Evolutionary conservation across 2,797 vertebrate species (phyloP).

Genomic region (Helicolenus hilgendorfi): DNA sequence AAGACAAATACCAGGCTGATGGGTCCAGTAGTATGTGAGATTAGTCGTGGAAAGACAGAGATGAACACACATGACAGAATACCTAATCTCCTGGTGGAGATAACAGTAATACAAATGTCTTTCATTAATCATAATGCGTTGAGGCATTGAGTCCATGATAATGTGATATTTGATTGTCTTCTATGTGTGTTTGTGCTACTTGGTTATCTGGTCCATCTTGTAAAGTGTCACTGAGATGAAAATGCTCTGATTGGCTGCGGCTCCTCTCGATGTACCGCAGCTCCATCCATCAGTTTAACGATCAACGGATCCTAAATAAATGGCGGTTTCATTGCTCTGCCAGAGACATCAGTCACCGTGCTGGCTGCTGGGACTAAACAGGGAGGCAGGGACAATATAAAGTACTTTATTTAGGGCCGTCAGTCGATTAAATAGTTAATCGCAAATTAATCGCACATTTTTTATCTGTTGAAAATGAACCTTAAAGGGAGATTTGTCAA

Average conservation of each 20-base stretch:
- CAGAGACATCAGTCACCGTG: neutral
- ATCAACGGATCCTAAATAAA: constrained; percentile 5
- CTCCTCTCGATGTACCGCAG: neutral
- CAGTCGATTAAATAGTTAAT: too few species aligned
- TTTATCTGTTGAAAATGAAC: too few species aligned
- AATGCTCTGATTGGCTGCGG: neutral
- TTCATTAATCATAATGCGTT: neutral
- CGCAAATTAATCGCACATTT: too few species aligned
- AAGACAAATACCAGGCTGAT: neutral
- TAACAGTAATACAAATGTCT: neutral
- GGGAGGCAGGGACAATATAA: neutral
- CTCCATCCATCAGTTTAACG: neutral
- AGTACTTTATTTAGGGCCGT: too few species aligned
- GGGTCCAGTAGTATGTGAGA: neutral
- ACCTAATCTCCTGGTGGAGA: neutral
- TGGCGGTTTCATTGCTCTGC: neutral
- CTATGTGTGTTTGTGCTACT: neutral
- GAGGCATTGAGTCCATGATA: neutral
- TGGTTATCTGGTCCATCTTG: neutral
- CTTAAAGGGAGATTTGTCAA: too few species aligned
- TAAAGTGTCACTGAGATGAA: neutral
- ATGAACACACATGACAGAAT: neutral
- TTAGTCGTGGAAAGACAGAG: too few species aligned
- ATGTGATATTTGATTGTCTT: neutral
- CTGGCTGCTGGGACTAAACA: neutral